These are phyloP conservation scores for Oligia fasciuncula DNA, from an alignment of 2,888 invertebrate species.

Conservation along the genomic window DNA sequence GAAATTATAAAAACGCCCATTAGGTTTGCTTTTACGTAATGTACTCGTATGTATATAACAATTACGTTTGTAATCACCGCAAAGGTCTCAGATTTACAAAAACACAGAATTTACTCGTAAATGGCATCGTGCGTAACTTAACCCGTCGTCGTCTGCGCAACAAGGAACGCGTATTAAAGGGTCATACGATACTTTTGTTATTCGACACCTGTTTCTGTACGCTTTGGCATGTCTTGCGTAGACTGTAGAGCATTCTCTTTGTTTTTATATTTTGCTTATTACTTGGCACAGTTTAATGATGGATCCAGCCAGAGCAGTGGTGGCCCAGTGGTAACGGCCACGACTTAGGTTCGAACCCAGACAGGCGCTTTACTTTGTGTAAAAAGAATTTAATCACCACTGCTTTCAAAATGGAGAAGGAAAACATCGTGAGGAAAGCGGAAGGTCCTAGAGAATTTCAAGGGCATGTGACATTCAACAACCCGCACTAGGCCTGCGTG, in stretches of 20 bases:
- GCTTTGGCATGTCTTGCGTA: constrained; percentile 3
- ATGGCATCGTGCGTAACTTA: constrained; percentile 36
- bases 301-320: neutral
- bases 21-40: neutral
- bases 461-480: neutral
- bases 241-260: constrained; percentile 17
- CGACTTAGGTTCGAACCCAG: no score
- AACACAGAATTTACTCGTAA: constrained; percentile 30
- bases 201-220: constrained; percentile 43
- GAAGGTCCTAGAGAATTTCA: neutral
- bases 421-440: no score
- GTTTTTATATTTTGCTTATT: constrained; percentile 18
- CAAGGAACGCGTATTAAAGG: constrained; percentile 34
- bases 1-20: neutral
- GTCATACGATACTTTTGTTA: constrained; percentile 43
- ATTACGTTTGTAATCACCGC: neutral
- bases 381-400: no score
- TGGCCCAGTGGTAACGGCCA: no score
- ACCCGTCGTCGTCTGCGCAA: constrained; percentile 11
- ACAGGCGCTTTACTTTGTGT: no score
- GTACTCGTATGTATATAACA: no score
- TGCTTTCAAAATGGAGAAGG: no score
- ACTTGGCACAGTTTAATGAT: neutral
- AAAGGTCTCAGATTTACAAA: neutral
- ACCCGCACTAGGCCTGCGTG: no score